Conservation (phyloP, 2,888 invertebrate genomes). For the Elysia crispata region DNA sequence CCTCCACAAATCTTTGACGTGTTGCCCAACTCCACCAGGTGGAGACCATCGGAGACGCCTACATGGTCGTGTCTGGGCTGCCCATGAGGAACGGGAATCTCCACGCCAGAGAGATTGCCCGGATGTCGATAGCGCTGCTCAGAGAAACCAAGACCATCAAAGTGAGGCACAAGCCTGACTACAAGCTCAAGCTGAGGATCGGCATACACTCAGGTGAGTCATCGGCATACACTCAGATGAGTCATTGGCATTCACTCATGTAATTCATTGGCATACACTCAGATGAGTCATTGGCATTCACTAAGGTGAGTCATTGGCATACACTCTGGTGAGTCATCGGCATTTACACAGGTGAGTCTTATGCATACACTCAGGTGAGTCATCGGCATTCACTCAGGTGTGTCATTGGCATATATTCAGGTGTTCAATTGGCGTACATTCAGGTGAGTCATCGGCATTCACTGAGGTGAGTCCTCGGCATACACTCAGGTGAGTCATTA, state of each 20-base stretch:
- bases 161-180: slow-evolving; percentile 92
- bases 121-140: slow-evolving; percentile 92
- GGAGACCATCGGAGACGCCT: slow-evolving; percentile 54
- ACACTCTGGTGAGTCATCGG: too few relatives aligned
- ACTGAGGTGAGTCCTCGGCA: too few relatives aligned
- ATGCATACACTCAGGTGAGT: too few relatives aligned
- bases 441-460: slow-evolving; percentile 77
- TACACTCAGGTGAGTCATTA: too few relatives aligned
- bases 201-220: slow-evolving; percentile 88
- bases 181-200: slow-evolving; percentile 92
- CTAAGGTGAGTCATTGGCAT: neutral
- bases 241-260: too few relatives aligned
- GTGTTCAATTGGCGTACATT: slow-evolving; percentile 95
- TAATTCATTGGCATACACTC: neutral
- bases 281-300: neutral
- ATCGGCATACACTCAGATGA: too few relatives aligned
- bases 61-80: slow-evolving; percentile 81
- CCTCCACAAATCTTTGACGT: too few relatives aligned
- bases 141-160: slow-evolving; percentile 91
- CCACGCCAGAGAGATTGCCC: slow-evolving; percentile 94
- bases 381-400: too few relatives aligned
- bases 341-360: too few relatives aligned
- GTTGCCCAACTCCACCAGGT: slow-evolving; percentile 38
- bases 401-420: slow-evolving; percentile 93
- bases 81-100: slow-evolving; percentile 92